Base-by-base conservation (phyloP, 1,140 invertebrate genomes). In the Trichonephila clavipes region DNA sequence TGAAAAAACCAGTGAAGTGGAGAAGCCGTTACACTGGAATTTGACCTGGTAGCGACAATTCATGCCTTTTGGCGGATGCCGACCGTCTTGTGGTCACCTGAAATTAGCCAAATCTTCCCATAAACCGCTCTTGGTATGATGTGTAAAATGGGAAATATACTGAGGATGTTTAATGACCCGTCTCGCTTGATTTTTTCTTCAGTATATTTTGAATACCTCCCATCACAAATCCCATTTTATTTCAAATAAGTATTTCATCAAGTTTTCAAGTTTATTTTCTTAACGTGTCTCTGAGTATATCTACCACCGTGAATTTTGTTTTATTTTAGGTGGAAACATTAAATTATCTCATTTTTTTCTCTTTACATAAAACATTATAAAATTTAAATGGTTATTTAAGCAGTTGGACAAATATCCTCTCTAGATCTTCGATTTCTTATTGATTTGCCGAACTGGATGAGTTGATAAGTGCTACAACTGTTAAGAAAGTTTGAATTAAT, bases 21-120 rank as follows among this genome's bases (percentile, higher is more conserved):
- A 88, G 86, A 88, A 64, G 59, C 86, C 86, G 86, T 88, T 88
- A 62, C 59, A 66, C 19, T 40, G 86, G 59, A 85, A 62, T 88
- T 62, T 62, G 86, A 88, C 86, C 86, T 40, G 86, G 34, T 66
- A 58, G 59, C 59, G 28, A 88, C 86, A 34, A 88, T 88, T 88
- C 10, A 77, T 77, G 28, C 72, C 72, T 28, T 16, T 77, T 77
- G 72, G 72, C 72, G 28, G 4, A 34, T 28, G 72, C 18, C 72
- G 72, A 77, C 72, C 72, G 72, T 77, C 72, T 77, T 77, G 72
- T 77, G 72, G 72, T 77, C 72, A 77, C 34, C 18, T 21, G 72
- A 40, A 77, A 77, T 18, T 3, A 77, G 28, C 28, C 72, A 34
- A 77, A 77, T 7, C 72, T 40, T 40, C 10, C 28, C 72, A 77